These are phyloP conservation scores for Troilus luridus DNA, from an alignment of 2,888 invertebrate species.

Conservation along the genomic window DNA sequence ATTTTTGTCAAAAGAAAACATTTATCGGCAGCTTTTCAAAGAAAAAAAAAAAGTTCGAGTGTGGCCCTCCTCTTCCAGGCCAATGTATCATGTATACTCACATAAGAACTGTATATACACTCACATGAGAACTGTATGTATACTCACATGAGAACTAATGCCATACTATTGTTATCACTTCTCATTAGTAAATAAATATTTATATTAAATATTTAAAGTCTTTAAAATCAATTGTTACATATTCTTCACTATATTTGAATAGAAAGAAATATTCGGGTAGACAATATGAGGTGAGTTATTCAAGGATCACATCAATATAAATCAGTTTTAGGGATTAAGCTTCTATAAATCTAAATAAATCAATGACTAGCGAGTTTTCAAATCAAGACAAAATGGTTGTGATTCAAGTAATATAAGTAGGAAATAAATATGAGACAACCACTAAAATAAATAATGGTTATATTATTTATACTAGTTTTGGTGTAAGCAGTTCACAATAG, in stretches of 20 bases:
- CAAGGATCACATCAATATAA: background rate
- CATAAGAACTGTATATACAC: too few relatives aligned
- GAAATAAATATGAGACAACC: background rate
- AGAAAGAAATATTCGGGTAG: background rate
- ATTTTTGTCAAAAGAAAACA: too few relatives aligned
- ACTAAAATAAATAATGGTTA: background rate
- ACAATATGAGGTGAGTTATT: background rate
- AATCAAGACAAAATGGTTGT: background rate
- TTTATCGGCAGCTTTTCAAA: too few relatives aligned
- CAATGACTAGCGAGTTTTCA: conserved; percentile 3
- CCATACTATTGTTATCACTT: background rate
- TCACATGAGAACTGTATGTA: background rate
- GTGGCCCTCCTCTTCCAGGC: too few relatives aligned
- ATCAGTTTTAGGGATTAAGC: background rate
- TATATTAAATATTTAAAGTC: background rate
- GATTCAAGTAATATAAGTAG: conserved; percentile 14
- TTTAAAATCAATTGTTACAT: background rate
- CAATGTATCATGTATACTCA: too few relatives aligned
- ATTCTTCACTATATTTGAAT: background rate
- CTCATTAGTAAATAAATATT: background rate
- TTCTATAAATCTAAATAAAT: background rate
- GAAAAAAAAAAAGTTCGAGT: too few relatives aligned
- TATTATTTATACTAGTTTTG: background rate
- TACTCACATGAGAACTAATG: background rate
- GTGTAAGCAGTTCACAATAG: background rate